Conservation (phyloP, 2,888 invertebrate genomes). For the Torymus tubicola region DNA sequence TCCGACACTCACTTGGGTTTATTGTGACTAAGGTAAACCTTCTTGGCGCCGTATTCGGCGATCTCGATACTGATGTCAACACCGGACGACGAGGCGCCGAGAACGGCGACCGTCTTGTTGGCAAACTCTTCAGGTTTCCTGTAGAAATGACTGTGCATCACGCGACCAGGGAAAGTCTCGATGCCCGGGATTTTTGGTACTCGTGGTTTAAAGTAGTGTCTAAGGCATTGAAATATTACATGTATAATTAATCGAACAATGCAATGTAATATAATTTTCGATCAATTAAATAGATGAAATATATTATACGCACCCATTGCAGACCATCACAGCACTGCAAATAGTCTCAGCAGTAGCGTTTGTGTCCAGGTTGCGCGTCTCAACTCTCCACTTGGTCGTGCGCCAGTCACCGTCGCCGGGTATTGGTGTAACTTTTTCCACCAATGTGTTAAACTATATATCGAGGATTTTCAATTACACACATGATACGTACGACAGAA, state of each 20-base stretch:
- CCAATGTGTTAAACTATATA: constrained; percentile 80
- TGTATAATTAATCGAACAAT: too few species aligned
- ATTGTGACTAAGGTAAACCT: constrained; percentile 79
- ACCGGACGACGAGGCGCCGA: constrained; percentile 31
- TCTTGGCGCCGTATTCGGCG: not conserved
- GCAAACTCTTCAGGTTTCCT: constrained; percentile 30
- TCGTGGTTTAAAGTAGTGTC: too few species aligned
- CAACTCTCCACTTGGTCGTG: not conserved
- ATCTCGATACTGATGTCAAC: constrained; percentile 34
- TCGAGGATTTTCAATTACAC: not conserved
- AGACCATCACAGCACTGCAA: constrained; percentile 23
- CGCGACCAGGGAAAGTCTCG: constrained; percentile 70
- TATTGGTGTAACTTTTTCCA: constrained; percentile 75
- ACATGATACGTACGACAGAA: not conserved
- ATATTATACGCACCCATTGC: constrained; percentile 19
- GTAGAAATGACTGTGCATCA: constrained; percentile 41
- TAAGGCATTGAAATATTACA: too few species aligned
- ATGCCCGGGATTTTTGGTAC: constrained; percentile 77
- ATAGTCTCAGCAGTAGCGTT: constrained; percentile 72
- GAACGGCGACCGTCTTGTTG: not conserved
- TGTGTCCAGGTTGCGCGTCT: constrained; percentile 72
- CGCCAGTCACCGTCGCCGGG: not conserved
- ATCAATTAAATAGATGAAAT: not conserved
- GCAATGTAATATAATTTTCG: too few species aligned
- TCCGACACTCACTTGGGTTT: constrained; percentile 70